phyloP scores from a whole-genome alignment of 2,113 vertebrate species.

The Erythrocercus mccallii region DNA sequence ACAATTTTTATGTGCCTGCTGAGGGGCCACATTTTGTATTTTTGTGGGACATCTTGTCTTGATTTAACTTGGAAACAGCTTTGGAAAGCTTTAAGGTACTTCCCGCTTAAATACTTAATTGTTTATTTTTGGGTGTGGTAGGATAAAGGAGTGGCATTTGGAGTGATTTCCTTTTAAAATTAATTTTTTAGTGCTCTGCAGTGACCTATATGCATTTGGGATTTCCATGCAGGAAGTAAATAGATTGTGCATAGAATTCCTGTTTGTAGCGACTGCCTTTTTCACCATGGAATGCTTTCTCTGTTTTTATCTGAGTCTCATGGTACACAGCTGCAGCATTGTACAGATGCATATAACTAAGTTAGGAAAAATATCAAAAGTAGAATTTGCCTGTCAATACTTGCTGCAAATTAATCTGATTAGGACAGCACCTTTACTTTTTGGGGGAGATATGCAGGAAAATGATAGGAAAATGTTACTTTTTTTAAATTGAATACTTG shows the following conservation, averaged over 20 bases:
- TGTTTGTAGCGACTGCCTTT: neutral
- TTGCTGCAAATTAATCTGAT: neutral
- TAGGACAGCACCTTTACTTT: neutral
- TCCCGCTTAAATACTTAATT: neutral
- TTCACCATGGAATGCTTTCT: neutral
- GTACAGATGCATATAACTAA: neutral
- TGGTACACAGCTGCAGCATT: neutral
- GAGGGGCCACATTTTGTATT: neutral
- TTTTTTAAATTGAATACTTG: neutral
- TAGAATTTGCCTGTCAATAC: neutral
- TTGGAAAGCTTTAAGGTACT: neutral
- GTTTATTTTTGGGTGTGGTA: neutral
- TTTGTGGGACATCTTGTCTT: neutral
- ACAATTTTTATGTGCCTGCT: neutral
- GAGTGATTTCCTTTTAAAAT: neutral
- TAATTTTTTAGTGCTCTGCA: neutral
- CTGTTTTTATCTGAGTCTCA: neutral
- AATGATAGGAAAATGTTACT: neutral
- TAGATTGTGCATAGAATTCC: neutral
- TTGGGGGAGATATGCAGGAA: neutral
- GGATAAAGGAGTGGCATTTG: neutral
- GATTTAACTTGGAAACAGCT: neutral
- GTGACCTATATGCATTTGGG: neutral
- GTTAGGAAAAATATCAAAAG: neutral
- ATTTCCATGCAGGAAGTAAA: neutral